Conservation (phyloP, 2,888 invertebrate species). For the Gastrophysa polygoni region DNA sequence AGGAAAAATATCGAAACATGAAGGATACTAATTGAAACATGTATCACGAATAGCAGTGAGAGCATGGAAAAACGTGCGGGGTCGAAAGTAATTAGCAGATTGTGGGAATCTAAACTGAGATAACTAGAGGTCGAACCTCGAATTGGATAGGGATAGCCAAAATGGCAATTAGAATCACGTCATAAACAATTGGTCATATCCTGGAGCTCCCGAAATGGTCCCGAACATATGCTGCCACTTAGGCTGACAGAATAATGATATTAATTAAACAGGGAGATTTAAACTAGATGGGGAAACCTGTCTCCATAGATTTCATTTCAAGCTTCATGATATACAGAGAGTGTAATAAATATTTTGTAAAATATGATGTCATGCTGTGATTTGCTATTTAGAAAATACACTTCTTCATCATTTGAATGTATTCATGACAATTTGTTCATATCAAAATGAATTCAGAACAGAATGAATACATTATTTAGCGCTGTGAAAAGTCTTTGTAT, state of each 20-base stretch:
- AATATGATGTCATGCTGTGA: no score
- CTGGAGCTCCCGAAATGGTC: slow-evolving; percentile 51
- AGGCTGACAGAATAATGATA: slow-evolving; percentile 29
- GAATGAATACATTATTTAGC: no score
- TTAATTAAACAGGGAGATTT: slow-evolving; percentile 9
- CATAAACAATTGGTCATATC: slow-evolving; percentile 57
- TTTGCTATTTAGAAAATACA: no score
- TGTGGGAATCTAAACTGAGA: slow-evolving; percentile 44
- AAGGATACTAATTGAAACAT: neutral
- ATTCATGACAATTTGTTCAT: no score
- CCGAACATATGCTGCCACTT: slow-evolving; percentile 50
- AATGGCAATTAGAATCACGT: slow-evolving; percentile 54
- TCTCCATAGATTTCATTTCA: no score
- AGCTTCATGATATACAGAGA: no score
- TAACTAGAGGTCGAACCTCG: slow-evolving; percentile 17
- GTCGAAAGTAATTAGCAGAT: slow-evolving; percentile 38
- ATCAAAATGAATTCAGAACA: no score
- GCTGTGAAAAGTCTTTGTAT: no score
- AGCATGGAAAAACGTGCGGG: neutral
- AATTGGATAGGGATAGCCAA: slow-evolving; percentile 38
- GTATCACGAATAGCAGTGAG: neutral
- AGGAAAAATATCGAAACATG: neutral
- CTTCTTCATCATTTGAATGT: no score
- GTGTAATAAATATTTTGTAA: no score
- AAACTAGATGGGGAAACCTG: neutral